Evolutionary conservation across 2,113 vertebrate genomes (phyloP).

Genomic region (Sphaerodactylus townsendi): DNA sequence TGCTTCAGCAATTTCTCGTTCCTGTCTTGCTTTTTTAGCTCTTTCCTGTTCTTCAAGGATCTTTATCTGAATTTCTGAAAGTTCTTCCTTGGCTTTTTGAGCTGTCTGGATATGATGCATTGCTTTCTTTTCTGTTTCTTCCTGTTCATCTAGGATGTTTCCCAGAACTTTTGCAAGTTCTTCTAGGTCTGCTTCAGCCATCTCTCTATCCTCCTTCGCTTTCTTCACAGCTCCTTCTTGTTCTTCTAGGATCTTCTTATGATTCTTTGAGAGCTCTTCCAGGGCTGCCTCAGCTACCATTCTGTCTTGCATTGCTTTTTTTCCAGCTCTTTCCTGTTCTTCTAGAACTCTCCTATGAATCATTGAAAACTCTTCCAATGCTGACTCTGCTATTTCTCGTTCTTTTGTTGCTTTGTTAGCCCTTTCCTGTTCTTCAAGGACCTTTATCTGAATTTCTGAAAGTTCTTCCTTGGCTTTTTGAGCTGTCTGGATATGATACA

Average conservation of each 20-base stretch:
- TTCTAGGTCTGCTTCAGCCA: background rate
- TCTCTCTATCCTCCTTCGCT: background rate
- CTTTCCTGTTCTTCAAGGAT: no score
- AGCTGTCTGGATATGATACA: no score
- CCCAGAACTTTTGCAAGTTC: background rate
- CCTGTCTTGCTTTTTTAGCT: no score
- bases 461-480: background rate
- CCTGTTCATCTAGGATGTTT: background rate
- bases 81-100: no score
- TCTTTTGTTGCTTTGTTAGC: background rate
- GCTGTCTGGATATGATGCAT: no score
- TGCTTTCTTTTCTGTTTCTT: background rate
- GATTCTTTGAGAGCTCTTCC: slow-evolving; percentile 1
- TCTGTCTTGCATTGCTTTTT: background rate
- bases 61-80: no score
- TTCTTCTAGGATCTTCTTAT: background rate
- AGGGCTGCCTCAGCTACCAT: background rate
- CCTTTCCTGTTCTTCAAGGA: background rate
- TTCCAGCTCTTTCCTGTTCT: background rate
- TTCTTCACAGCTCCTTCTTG: background rate
- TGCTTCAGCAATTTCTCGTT: no score
- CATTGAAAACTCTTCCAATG: background rate
- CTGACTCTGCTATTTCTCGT: background rate
- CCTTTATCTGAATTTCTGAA: background rate
- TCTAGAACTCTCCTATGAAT: background rate